These are phyloP conservation scores for Zelostemma sp. DNA, from an alignment of 1,140 invertebrate genomes.

Conservation along the genomic window DNA sequence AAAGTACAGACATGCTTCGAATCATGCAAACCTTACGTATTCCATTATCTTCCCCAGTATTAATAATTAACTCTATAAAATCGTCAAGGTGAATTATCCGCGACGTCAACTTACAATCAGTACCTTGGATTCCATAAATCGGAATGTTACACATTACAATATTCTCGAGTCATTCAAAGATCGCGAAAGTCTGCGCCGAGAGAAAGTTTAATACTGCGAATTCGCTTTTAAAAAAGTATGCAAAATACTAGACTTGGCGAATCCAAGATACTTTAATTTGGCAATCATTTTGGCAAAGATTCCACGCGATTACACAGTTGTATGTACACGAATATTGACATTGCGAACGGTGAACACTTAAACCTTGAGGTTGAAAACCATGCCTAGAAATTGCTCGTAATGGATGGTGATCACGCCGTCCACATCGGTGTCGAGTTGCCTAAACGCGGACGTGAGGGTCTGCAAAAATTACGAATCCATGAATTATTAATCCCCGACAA, in stretches of 20 bases:
- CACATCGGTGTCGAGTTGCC: constrained; percentile 90
- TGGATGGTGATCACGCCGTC: constrained; percentile 96
- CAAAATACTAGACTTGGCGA: no score
- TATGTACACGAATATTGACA: neutral
- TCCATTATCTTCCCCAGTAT: no score
- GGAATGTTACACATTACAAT: neutral
- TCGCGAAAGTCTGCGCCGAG: neutral
- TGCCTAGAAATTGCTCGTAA: constrained; percentile 96
- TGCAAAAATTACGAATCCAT: constrained; percentile 73
- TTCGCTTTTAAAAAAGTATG: no score
- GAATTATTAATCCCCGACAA: no score
- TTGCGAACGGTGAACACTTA: constrained; percentile 63
- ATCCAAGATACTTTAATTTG: constrained; percentile 8
- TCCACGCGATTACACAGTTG: neutral
- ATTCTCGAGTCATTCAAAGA: neutral
- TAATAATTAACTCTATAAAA: no score
- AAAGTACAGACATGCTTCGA: no score
- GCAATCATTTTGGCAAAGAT: constrained; percentile 5
- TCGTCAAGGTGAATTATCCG: no score
- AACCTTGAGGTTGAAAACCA: constrained; percentile 94
- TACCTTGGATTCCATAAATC: neutral
- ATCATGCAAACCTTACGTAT: no score
- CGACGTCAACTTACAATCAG: no score
- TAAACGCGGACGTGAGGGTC: constrained; percentile 92
- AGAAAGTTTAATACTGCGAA: no score